A percentile compares a stretch with the other conserved stretches of the same genome.
Evolutionary conservation across 2,113 vertebrate species (phyloP).

Genomic region (Alectura lathami): DNA sequence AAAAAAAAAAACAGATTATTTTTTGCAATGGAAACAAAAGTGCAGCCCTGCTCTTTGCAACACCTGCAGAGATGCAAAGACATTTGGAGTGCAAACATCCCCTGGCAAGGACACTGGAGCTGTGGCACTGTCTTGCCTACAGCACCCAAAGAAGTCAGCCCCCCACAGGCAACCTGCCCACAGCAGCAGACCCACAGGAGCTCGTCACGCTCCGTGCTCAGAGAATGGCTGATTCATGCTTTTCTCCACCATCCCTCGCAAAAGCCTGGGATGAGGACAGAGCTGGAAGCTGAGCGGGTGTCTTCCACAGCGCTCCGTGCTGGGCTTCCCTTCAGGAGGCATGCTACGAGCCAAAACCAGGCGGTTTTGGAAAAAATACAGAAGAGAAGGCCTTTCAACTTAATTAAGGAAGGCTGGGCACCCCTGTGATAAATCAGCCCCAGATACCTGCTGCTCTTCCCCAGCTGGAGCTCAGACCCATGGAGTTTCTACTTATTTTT

Average conservation of each 20-base stretch:
- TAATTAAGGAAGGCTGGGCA: neutral
- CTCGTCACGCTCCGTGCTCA: neutral
- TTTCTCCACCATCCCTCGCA: slow-evolving; percentile 21
- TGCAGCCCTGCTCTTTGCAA: slow-evolving; percentile 52
- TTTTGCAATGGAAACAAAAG: neutral
- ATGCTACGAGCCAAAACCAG: neutral
- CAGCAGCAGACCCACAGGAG: neutral
- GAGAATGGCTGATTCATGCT: slow-evolving; percentile 46
- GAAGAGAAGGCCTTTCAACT: neutral
- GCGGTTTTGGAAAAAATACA: neutral
- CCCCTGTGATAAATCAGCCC: neutral
- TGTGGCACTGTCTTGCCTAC: neutral
- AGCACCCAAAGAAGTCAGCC: neutral
- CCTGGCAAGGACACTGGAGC: neutral
- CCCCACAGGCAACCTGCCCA: neutral
- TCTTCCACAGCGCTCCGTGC: neutral
- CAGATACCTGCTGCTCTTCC: neutral
- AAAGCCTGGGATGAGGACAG: slow-evolving; percentile 38
- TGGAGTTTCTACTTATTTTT: neutral
- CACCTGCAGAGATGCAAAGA: slow-evolving; percentile 17
- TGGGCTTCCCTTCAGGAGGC: slow-evolving; percentile 25
- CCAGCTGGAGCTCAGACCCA: neutral
- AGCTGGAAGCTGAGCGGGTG: slow-evolving; percentile 24
- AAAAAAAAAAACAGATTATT: neutral
- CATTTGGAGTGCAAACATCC: slow-evolving; percentile 38